Conservation (phyloP, 2,888 invertebrate species). For the Neoscelio sp. region DNA sequence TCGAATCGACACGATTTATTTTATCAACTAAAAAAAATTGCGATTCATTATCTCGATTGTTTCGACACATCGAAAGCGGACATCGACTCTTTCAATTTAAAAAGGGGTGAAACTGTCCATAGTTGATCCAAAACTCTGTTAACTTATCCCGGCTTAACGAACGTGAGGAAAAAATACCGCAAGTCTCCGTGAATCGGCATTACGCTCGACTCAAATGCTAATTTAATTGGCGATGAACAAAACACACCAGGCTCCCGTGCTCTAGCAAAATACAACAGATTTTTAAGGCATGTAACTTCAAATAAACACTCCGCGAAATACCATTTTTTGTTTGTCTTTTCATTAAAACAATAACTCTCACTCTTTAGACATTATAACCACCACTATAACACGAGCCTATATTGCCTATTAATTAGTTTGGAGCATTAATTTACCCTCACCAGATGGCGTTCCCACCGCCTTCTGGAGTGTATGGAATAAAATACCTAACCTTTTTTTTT, state of each 20-base stretch:
- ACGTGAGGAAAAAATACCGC: slow-evolving; percentile 58
- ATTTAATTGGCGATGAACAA: slow-evolving; percentile 66
- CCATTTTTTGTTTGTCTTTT: slow-evolving; percentile 7
- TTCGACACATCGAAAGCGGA: slow-evolving; percentile 8
- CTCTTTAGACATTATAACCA: too few species aligned
- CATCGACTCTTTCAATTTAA: slow-evolving; percentile 60
- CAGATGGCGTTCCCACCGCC: too few species aligned
- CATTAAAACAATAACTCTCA: not conserved
- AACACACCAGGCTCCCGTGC: slow-evolving; percentile 66
- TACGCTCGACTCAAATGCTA: slow-evolving; percentile 61
- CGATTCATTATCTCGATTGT: slow-evolving; percentile 40
- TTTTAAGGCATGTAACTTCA: slow-evolving; percentile 64
- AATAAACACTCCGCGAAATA: slow-evolving; percentile 43
- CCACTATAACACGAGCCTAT: too few species aligned
- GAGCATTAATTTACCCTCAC: too few species aligned
- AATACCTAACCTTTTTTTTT: too few species aligned
- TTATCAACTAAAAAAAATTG: slow-evolving; percentile 53
- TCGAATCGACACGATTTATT: slow-evolving; percentile 61
- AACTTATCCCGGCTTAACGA: slow-evolving; percentile 49
- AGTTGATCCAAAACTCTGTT: slow-evolving; percentile 42
- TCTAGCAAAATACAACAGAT: slow-evolving; percentile 69
- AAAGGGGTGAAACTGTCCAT: slow-evolving; percentile 44
- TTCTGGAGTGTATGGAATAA: too few species aligned
- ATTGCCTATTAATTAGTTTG: too few species aligned
- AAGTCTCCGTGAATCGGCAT: slow-evolving; percentile 56